phyloP scores from a whole-genome alignment of 2,888 invertebrate species.

The Lasioglossum zephyrum region DNA sequence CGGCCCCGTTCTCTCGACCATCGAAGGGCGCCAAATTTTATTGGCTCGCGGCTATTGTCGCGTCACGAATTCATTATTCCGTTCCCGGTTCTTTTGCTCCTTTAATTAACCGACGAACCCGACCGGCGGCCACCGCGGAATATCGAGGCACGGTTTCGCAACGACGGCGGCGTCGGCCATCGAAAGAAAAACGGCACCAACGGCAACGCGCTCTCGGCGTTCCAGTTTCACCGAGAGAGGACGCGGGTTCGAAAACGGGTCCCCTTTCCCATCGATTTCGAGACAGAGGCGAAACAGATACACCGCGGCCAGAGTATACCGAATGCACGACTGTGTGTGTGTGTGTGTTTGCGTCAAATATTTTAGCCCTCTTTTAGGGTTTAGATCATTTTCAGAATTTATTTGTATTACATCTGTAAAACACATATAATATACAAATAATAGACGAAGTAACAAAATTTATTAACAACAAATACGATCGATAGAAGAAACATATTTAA shows the following conservation, averaged over 20 bases:
- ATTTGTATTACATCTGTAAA: too few species aligned
- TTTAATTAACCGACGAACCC: conserved; percentile 32
- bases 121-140: conserved; percentile 9
- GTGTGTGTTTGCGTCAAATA: background rate
- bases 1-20: background rate
- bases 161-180: conserved; percentile 3
- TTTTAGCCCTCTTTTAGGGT: background rate
- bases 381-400: too few species aligned
- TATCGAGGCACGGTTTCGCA: conserved; percentile 18
- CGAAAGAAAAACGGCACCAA: conserved; percentile 7
- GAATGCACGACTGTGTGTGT: background rate
- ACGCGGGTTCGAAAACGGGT: conserved; percentile 29
- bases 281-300: conserved; percentile 41
- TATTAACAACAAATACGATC: too few species aligned
- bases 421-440: too few species aligned
- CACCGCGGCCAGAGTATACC: background rate
- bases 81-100: conserved; percentile 16
- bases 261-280: background rate
- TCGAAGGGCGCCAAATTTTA: conserved; percentile 41
- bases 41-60: conserved; percentile 38
- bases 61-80: conserved; percentile 46
- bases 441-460: too few species aligned
- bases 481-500: background rate
- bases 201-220: conserved; percentile 11
- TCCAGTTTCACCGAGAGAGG: conserved; percentile 23